Base-by-base conservation (phyloP, 2,113 vertebrate species). In the Phrynosoma platyrhinos region DNA sequence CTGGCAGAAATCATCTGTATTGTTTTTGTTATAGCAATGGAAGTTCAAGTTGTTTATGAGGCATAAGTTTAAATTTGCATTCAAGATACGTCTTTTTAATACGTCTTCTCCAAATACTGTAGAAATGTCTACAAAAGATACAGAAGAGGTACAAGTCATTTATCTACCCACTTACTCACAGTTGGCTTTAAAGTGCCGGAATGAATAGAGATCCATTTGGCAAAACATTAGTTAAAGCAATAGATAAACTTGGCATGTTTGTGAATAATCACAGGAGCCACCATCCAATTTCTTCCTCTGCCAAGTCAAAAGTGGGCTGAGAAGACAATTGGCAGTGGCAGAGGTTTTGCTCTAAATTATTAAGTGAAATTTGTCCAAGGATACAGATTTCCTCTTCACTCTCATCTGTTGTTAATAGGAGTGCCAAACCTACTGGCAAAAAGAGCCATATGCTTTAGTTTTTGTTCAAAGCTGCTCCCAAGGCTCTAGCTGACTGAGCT, bases 281-380 rank as follows among this genome's bases (percentile, higher is more conserved):
- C 5, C 36, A 82, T 82, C 64, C 25, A 47, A 30, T 82, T 82
- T 40, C 79, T 82, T 47, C 81, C 66, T 47, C 2, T 71, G 81
- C 27, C 64, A 69, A 83, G 25, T 52, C 27, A 69, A 69, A 47
- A 68, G 27, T 9, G 53, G 27, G 64, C 9, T 13, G 25, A 2
- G 3, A 7, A 69, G 40, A 69, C 64, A 83, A 47, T 5, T 71
- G 40, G 13, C 81, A 83, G 7, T 52, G 25, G 13, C 81, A 83
- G 16, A 16, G 6, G 25, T 69, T 42, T 66, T 21, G 7, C 47
- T 82, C 64, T 82, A 82, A 66, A 47, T 47, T 82, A 42, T 27
- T 82, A 82, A 82, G 36, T 82, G 62, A 82, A 68, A 68, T 68
- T 69, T 82, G 62, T 66, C 58, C 27, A 10, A 81, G n/a, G 79